Base-by-base conservation (phyloP, 2,888 invertebrate species). In the Asteroscopus sphinx region DNA sequence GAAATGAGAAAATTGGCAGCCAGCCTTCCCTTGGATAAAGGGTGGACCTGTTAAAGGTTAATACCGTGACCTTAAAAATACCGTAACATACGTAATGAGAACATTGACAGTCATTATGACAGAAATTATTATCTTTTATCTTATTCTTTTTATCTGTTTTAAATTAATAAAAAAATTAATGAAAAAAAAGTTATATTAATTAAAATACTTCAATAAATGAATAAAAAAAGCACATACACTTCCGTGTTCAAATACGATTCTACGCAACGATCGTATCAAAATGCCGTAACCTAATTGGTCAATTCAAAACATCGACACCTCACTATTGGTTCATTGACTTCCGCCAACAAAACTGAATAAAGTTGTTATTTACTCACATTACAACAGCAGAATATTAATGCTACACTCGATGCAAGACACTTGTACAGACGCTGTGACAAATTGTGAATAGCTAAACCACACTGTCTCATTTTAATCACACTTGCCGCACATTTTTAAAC, bases 381-480 rank as follows among this genome's bases (percentile, higher is more conserved):
- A 73, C 78, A 89, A 57, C 84, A 88, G 58, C 77, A 87, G 39
- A 79, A 84, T 66, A 89, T 9, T 28, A 82, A 66, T 1, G 67
- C 13, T 28, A 78, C 69, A 47, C 77, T 80, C 15, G 84, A 79
- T 7, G 75, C 67, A 30, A 88, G 12, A 45, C 82, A 86, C 41
- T 85, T 82, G 44, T 69, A 69, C 44, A 91, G 48, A 41, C 85
- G 65, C 48, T 79, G 68, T 21, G 68, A 69, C 68, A 85, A 86
- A 48, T 83, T 83, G 47, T 53, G 64, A 61, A 91, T 62, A 32
- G 79, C 37, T 25, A 62, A 79, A 74, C 79, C 69, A 59, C 79
- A 80, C 55, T 72, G 68, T 81, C 81, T 85, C 87, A 90, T 89
- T 80, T 74, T 88, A 77, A 54, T 36, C 64, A 60, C 65, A 67